Conservation (phyloP, 2,113 vertebrate species). For the Podilymbus podiceps region DNA sequence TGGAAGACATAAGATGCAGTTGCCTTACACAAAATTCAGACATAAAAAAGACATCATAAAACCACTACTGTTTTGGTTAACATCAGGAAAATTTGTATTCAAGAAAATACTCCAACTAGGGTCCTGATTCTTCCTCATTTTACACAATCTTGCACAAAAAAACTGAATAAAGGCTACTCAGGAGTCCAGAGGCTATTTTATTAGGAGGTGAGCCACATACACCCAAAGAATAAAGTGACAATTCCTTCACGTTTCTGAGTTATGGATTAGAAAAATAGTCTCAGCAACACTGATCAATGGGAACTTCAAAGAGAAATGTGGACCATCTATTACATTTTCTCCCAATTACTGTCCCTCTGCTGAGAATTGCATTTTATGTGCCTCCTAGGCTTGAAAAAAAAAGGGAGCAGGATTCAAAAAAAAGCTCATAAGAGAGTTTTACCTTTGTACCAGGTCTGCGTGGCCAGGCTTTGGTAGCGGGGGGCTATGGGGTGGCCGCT, state of each 20-base stretch:
- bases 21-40: not conserved
- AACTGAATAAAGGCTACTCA: not conserved
- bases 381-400: not conserved
- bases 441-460: not conserved
- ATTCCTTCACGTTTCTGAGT: conserved; percentile 33
- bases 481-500: too few relatives aligned
- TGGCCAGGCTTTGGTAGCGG: too few relatives aligned
- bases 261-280: conserved; percentile 31
- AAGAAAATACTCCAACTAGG: not conserved
- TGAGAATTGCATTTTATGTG: conserved; percentile 41
- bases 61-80: not conserved
- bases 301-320: conserved; percentile 42
- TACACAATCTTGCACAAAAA: not conserved
- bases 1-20: not conserved
- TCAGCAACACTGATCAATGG: conserved; percentile 47
- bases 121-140: not conserved
- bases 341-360: conserved; percentile 49
- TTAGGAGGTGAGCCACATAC: not conserved
- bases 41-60: not conserved
- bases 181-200: not conserved
- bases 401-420: not conserved
- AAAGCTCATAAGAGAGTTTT: not conserved
- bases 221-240: not conserved
- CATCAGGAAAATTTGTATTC: not conserved
- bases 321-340: conserved; percentile 48